A percentile compares a stretch with the other conserved stretches of the same genome.
Conservation (phyloP, 37 sponge, comb jelly and placozoan species). For the Crambe crambe region DNA sequence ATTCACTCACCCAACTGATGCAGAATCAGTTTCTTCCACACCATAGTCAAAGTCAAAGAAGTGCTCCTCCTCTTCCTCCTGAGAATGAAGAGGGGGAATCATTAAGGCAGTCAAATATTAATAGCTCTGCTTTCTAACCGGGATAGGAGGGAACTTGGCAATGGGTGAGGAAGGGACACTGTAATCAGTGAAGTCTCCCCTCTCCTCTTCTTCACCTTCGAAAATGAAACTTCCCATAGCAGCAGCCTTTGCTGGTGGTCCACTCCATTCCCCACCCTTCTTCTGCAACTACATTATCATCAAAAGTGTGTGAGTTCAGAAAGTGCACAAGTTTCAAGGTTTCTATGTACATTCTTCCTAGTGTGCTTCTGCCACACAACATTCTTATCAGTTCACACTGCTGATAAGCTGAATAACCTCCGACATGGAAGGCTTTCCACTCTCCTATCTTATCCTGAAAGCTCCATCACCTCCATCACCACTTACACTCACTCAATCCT, state of each 20-base stretch:
- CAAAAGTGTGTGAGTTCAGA: no score
- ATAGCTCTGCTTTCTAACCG: no score
- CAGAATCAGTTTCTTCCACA: constrained; percentile 20
- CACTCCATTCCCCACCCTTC: constrained; percentile 10
- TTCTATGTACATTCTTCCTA: no score
- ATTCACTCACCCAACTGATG: neutral
- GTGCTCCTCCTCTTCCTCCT: constrained; percentile 18
- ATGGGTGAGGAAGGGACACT: neutral
- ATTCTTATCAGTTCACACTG: no score
- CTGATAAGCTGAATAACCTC: no score
- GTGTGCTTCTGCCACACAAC: no score
- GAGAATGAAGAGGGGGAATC: neutral
- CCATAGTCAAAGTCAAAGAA: constrained; percentile 31
- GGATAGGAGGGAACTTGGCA: neutral
- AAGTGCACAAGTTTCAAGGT: no score
- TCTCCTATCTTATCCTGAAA: neutral
- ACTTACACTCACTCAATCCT: constrained; percentile 39
- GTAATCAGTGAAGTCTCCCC: neutral
- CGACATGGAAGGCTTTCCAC: no score
- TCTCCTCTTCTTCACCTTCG: constrained; percentile 4
- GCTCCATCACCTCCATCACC: neutral
- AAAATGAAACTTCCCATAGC: constrained; percentile 2
- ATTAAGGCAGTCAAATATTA: neutral
- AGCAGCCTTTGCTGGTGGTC: neutral
- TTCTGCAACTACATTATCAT: no score